These are phyloP conservation scores for Eciton burchellii DNA, from an alignment of 1,140 invertebrate genomes.

Conservation along the genomic window DNA sequence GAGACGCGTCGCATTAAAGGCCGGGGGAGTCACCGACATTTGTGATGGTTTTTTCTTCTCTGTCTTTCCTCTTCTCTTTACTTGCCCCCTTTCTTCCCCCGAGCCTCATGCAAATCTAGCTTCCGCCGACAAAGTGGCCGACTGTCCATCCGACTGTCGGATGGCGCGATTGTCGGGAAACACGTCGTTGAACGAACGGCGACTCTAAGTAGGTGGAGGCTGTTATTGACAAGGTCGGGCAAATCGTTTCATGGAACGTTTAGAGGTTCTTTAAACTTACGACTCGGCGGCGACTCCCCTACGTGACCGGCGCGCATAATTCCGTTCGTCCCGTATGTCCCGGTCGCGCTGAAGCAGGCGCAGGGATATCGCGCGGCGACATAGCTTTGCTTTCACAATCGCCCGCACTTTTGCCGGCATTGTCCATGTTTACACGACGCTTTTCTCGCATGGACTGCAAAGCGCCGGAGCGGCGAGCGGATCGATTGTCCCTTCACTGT, in stretches of 20 bases:
- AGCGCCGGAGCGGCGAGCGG: neutral
- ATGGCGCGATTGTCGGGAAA: neutral
- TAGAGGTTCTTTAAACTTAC: conserved; percentile 54
- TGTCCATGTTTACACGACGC: conserved; percentile 40
- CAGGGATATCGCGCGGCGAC: conserved; percentile 23
- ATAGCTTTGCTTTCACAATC: conserved; percentile 47
- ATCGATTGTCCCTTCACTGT: neutral
- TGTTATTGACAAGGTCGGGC: conserved; percentile 48
- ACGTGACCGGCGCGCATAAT: conserved; percentile 49
- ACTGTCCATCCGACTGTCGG: neutral
- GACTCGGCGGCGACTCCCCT: conserved; percentile 29
- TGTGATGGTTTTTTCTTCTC: neutral
- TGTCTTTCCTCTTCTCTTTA: neutral
- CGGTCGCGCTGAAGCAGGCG: neutral
- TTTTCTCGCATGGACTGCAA: neutral
- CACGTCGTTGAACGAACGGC: conserved; percentile 24
- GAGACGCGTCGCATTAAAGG: neutral
- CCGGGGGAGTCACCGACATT: neutral
- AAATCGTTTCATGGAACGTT: conserved; percentile 52
- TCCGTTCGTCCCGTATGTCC: conserved; percentile 16
- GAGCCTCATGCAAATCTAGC: conserved; percentile 17
- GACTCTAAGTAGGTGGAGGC: conserved; percentile 45
- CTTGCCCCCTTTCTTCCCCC: neutral
- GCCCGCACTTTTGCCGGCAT: conserved; percentile 12
- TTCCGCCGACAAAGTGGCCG: neutral